These are phyloP conservation scores for Sandelia bainsii DNA, from an alignment of 2,797 vertebrate species.

Conservation along the genomic window DNA sequence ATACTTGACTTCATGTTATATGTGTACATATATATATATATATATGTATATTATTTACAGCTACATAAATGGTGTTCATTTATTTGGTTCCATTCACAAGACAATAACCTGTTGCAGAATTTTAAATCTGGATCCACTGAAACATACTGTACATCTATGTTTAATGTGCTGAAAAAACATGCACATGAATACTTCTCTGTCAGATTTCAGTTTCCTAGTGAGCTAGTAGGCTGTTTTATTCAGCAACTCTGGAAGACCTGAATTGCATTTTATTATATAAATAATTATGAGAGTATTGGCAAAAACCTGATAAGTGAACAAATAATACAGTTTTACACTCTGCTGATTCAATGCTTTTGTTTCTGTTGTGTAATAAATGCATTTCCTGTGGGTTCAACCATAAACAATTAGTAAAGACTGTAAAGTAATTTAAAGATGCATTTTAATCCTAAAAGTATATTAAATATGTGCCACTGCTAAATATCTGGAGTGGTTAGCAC, in stretches of 20 bases:
- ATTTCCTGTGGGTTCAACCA: neutral
- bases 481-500: neutral
- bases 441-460: neutral
- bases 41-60: no score
- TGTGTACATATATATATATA: no score
- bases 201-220: neutral
- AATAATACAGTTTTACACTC: conserved; percentile 5
- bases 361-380: conserved; percentile 2
- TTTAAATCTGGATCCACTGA: neutral
- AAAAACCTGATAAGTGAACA: neutral
- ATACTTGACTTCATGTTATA: neutral
- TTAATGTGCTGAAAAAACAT: neutral
- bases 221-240: conserved; percentile 8
- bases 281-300: conserved; percentile 12
- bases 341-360: conserved; percentile 19
- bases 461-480: neutral
- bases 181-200: neutral
- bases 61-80: neutral
- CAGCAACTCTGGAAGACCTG: neutral
- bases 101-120: neutral
- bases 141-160: neutral
- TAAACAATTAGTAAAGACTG: conserved; percentile 10
- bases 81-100: neutral
- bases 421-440: conserved; percentile 5
- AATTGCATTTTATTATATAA: conserved; percentile 22